Evolutionary conservation across 2,888 invertebrate species (phyloP).

Genomic region (Sarcophaga subvicina): DNA sequence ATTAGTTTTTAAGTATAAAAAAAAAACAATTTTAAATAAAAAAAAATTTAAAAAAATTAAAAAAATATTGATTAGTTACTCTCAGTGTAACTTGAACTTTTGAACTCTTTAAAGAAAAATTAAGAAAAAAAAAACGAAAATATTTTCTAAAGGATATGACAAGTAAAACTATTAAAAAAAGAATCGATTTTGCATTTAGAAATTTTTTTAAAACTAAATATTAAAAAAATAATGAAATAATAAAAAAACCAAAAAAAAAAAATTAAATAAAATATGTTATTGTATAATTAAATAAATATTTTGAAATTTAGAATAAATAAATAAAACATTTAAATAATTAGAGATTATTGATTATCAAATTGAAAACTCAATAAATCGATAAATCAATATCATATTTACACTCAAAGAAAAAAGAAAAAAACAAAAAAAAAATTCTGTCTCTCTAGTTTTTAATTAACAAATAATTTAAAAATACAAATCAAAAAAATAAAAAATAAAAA

Average conservation of each 20-base stretch:
- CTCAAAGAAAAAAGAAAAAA: neutral
- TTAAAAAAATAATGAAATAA: neutral
- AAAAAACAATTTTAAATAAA: constrained; percentile 22
- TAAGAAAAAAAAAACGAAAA: constrained; percentile 35
- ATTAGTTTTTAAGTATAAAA: constrained; percentile 65
- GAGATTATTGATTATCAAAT: too few relatives aligned
- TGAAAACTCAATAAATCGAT: constrained; percentile 27
- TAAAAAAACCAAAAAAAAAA: neutral
- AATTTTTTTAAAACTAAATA: constrained; percentile 36
- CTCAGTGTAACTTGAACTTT: constrained; percentile 42
- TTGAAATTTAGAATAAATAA: constrained; percentile 52
- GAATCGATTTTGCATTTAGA: constrained; percentile 67
- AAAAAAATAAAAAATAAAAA: constrained; percentile 15
- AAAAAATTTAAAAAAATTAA: constrained; percentile 37
- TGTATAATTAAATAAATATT: constrained; percentile 47
- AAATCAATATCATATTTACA: constrained; percentile 53
- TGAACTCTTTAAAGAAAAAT: constrained; percentile 39
- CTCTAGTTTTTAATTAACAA: constrained; percentile 40
- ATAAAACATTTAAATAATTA: constrained; percentile 38
- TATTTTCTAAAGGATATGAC: constrained; percentile 33
- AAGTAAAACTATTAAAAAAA: constrained; percentile 5
- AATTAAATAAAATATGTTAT: constrained; percentile 44
- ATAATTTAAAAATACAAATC: neutral
- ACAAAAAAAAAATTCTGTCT: constrained; percentile 11
- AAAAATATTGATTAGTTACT: neutral